Percentiles rank a stretch among this genome's conserved stretches.
phyloP scores from a whole-genome alignment of 2,113 vertebrate genomes.

The Grammomys dolichurus region DNA sequence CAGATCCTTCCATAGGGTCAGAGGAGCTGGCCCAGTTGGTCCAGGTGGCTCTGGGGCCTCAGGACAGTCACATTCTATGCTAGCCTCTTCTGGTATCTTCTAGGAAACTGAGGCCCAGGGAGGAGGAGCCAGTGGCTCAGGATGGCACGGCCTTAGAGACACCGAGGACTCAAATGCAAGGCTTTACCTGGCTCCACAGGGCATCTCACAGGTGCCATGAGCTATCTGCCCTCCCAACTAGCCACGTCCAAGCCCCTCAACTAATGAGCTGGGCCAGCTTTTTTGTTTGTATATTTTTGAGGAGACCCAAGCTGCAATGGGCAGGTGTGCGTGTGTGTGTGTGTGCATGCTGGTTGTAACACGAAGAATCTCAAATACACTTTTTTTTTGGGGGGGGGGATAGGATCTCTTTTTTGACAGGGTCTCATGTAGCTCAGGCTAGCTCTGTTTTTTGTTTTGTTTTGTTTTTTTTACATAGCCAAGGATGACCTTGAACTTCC shows the following conservation, averaged over 20 bases:
- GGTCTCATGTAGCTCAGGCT: background rate
- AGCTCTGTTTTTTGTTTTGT: background rate
- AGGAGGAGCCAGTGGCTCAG: background rate
- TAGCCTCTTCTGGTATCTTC: background rate
- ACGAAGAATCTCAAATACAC: no score
- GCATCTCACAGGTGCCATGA: background rate
- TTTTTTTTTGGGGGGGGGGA: background rate
- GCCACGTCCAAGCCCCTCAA: background rate
- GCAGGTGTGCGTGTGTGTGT: no score
- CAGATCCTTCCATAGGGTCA: background rate
- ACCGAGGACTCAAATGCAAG: background rate
- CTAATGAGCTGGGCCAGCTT: background rate
- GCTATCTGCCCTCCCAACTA: rapidly evolving
- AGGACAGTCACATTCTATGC: background rate
- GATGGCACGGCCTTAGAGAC: background rate
- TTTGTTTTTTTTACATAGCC: background rate
- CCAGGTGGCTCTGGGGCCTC: background rate
- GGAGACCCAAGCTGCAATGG: background rate
- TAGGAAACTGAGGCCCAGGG: background rate
- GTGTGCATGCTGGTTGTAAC: background rate
- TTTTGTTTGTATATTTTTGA: background rate
- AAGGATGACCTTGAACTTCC: background rate
- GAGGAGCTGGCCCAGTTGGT: background rate
- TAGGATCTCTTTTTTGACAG: background rate
- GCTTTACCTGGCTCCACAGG: background rate